Base-by-base conservation (phyloP, 2,797 vertebrate species). In the Helicolenus hilgendorfi region DNA sequence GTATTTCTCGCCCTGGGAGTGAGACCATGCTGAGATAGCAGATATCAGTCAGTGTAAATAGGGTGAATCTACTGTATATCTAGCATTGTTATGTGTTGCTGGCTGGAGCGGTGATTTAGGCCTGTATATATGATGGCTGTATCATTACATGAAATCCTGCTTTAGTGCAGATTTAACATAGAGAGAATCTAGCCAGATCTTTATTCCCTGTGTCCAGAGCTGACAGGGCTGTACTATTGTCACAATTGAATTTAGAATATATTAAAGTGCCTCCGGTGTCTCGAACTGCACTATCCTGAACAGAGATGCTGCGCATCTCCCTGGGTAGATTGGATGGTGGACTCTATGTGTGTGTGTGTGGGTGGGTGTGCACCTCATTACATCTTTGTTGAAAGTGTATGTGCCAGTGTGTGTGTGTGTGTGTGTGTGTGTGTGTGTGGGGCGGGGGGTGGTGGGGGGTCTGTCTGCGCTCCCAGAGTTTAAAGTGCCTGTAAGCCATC, bases 401-500 rank as follows among this genome's bases (percentile, higher is more conserved):
- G 41, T 85, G 33, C 3, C 20, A 5, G 49, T 72, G 24, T 73
- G 49, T 26, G 20, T 56, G 59, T 45, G 15, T 72, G 68, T 49
- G 72, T 59, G 33, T 63, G 26, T 75, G 63, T 38, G 14, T 41
- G 83, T 45, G 72, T 58, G 31, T 63, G 26, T 75, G 63, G 4
- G 75, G 29, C 3, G 41, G 41, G 6, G 31, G 2, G 31, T 5
- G 15, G 41, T 18, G 13, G 9, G 8, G 22, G 26, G 14, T 53
- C 2, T 14, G 35, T 45, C 36, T 74, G 58, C 8, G 35, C 38
- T 75, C 59, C 13, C 72, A 33, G 27, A 75, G 59, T 68, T 77
- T 73, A 72, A 83, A 87, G 85, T 88, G 87, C 67, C 86, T 94
- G 92, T 93, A 92, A 96, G 95, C 87, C 84, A 89, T 94, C 88